Conservation (phyloP, 1,140 invertebrate species). For the Ostrea edulis region DNA sequence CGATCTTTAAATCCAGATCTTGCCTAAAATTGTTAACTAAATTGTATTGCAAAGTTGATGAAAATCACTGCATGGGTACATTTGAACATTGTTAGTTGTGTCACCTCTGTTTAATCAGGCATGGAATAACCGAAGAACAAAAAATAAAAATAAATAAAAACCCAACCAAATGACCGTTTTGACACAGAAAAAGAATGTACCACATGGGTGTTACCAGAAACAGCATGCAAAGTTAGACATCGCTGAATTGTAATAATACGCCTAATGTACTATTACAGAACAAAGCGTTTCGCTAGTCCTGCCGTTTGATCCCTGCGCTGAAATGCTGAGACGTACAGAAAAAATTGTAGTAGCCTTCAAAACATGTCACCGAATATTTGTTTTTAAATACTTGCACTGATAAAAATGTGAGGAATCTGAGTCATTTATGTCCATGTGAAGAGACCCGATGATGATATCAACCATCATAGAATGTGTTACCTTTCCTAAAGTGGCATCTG, state of each 20-base stretch:
- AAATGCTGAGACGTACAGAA: slow-evolving; percentile 29
- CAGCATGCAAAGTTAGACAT: neutral
- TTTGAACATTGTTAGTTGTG: too few species aligned
- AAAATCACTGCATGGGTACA: too few species aligned
- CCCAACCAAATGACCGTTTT: neutral
- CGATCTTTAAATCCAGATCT: too few species aligned
- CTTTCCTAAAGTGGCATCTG: slow-evolving; percentile 28
- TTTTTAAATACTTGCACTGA: slow-evolving; percentile 39
- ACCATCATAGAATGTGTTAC: neutral
- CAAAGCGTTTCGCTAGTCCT: neutral
- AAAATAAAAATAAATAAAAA: too few species aligned
- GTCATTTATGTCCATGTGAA: slow-evolving; percentile 19
- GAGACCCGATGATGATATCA: slow-evolving; percentile 26
- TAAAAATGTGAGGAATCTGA: slow-evolving; percentile 27
- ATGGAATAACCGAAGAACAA: too few species aligned
- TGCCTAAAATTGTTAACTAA: too few species aligned
- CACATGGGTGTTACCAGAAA: slow-evolving; percentile 6
- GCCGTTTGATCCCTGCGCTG: neutral
- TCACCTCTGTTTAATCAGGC: too few species aligned
- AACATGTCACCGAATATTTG: slow-evolving; percentile 30
- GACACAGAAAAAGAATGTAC: slow-evolving; percentile 19
- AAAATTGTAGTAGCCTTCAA: neutral
- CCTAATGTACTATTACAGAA: neutral
- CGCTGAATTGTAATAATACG: neutral
- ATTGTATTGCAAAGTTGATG: too few species aligned